Conservation (phyloP, 2,888 invertebrate genomes). For the Lepidochitona cinerea region DNA sequence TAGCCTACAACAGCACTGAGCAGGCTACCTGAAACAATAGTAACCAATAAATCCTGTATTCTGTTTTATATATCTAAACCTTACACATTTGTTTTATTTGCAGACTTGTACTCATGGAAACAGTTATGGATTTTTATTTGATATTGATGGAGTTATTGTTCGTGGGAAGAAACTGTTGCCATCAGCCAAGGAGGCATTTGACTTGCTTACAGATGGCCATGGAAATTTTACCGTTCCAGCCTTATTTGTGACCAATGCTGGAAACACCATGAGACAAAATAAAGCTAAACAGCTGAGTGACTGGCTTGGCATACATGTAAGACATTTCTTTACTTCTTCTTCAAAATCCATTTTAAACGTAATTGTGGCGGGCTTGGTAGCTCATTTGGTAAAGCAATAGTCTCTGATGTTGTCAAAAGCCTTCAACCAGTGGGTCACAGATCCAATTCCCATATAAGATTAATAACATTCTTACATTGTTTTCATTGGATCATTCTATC, state of each 20-base stretch:
- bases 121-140: conserved; percentile 76
- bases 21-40: too few relatives aligned
- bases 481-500: too few relatives aligned
- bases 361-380: too few relatives aligned
- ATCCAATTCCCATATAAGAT: too few relatives aligned
- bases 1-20: too few relatives aligned
- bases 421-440: too few relatives aligned
- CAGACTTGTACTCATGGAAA: not conserved
- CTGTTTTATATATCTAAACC: not conserved
- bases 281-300: conserved; percentile 77
- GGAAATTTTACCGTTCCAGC: conserved; percentile 77
- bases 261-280: conserved; percentile 75
- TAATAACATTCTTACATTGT: too few relatives aligned
- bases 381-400: too few relatives aligned
- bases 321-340: not conserved
- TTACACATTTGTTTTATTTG: not conserved
- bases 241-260: conserved; percentile 79
- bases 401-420: too few relatives aligned
- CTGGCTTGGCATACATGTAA: conserved; percentile 75
- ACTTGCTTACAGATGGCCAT: conserved; percentile 73
- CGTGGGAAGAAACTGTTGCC: conserved; percentile 76
- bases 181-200: conserved; percentile 76
- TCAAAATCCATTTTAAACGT: not conserved
- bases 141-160: conserved; percentile 80
- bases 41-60: too few relatives aligned